A percentile compares a stretch with the other conserved stretches of the same genome.
Conservation (phyloP, 2,888 invertebrate species). For the Oscheius myriophilus region DNA sequence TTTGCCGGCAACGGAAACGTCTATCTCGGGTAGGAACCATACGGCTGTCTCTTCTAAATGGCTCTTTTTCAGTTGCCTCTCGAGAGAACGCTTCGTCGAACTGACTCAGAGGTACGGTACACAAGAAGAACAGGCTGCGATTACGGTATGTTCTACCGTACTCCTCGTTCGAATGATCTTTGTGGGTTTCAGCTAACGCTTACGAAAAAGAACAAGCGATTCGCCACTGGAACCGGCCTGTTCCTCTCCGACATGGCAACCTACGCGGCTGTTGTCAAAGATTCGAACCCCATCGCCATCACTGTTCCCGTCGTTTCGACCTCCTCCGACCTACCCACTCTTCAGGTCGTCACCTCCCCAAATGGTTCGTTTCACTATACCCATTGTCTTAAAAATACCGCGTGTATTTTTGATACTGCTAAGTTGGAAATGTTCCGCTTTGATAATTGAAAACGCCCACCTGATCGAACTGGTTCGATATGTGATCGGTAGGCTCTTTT, state of each 20-base stretch:
- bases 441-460: too few species aligned
- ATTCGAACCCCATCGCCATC: too few species aligned
- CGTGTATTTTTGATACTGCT: too few species aligned
- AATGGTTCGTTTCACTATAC: too few species aligned
- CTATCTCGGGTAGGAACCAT: conserved; percentile 32
- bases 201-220: conserved; percentile 2
- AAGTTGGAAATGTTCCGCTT: too few species aligned
- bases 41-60: background rate
- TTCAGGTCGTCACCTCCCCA: too few species aligned
- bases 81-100: conserved; percentile 30
- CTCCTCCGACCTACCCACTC: too few species aligned
- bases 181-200: background rate
- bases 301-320: too few species aligned
- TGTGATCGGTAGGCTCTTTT: too few species aligned
- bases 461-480: too few species aligned
- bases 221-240: conserved; percentile 1
- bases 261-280: conserved; percentile 5
- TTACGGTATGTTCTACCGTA: background rate
- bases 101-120: conserved; percentile 32
- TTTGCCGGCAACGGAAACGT: conserved; percentile 25
- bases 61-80: conserved; percentile 32
- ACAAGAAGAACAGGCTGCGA: conserved; percentile 2
- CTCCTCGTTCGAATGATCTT: background rate
- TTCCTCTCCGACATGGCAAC: conserved; percentile 16
- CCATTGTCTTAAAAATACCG: too few species aligned